Conservation (phyloP, 2,797 vertebrate species). For the Acropternis orthonyx region DNA sequence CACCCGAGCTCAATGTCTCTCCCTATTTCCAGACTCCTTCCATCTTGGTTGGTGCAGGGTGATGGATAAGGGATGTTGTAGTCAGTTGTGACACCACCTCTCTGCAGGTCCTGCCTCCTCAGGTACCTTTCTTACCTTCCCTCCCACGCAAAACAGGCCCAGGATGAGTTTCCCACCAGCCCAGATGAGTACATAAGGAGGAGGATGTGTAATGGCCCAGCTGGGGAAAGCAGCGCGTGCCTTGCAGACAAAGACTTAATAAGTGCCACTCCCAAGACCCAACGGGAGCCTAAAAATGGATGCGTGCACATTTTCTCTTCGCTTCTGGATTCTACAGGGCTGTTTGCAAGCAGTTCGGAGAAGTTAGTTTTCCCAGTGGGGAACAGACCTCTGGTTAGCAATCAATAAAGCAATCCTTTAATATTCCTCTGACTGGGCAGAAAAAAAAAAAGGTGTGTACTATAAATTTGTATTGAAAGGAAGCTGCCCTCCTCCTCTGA, state of each 20-base stretch:
- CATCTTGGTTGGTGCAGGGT: rapidly evolving
- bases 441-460: not conserved
- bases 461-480: slow-evolving; percentile 43
- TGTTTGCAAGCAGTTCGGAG: not conserved
- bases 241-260: not conserved
- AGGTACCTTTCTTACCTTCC: not conserved
- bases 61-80: not conserved
- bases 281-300: not conserved
- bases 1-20: not conserved
- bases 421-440: slow-evolving; percentile 46
- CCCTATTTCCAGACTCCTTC: not conserved
- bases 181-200: not conserved
- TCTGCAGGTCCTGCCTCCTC: not conserved
- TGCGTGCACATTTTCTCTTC: not conserved
- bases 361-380: not conserved
- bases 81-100: not conserved
- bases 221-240: rapidly evolving
- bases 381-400: slow-evolving; percentile 13
- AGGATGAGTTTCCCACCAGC: not conserved
- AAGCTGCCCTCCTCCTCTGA: not conserved
- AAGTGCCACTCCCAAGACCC: not conserved
- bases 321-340: not conserved
- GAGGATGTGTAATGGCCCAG: not conserved
- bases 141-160: rapidly evolving
- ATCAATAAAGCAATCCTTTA: slow-evolving; percentile 65